Conservation (phyloP, 2,888 invertebrate genomes). For the Marasmarcha lunaedactyla region DNA sequence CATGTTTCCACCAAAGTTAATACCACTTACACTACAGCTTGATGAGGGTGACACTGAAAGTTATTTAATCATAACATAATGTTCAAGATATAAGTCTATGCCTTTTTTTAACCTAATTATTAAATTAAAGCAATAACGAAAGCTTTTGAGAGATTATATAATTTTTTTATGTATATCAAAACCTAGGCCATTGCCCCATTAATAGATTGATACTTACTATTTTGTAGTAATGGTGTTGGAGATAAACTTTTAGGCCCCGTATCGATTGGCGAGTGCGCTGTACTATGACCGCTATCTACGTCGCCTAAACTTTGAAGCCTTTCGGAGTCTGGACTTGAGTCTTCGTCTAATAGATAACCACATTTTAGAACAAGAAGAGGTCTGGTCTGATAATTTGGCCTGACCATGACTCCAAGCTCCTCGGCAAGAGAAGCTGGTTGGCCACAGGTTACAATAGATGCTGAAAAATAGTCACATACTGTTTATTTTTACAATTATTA, state of each 20-base stretch:
- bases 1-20: slow-evolving; percentile 73
- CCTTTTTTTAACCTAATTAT: too few relatives aligned
- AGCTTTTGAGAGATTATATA: not conserved
- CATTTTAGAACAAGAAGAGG: slow-evolving; percentile 80
- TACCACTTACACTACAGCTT: slow-evolving; percentile 61
- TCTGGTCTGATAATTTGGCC: slow-evolving; percentile 51
- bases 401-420: slow-evolving; percentile 69
- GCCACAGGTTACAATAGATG: slow-evolving; percentile 72
- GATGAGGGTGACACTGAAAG: slow-evolving; percentile 72
- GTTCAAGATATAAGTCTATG: too few relatives aligned
- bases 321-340: slow-evolving; percentile 89
- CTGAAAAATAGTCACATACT: slow-evolving; percentile 58
- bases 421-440: slow-evolving; percentile 77
- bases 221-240: slow-evolving; percentile 73
- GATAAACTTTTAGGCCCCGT: slow-evolving; percentile 88
- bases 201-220: slow-evolving; percentile 30
- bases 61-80: not conserved
- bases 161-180: not conserved
- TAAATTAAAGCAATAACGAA: not conserved
- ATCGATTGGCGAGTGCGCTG: slow-evolving; percentile 89
- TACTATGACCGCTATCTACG: slow-evolving; percentile 91
- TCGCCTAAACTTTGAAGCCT: slow-evolving; percentile 79
- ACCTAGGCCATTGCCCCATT: not conserved
- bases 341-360: slow-evolving; percentile 81
- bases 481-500: too few relatives aligned